Evolutionary conservation across 2,888 invertebrate genomes (phyloP).

Genomic region (Orthonevra nobilis): DNA sequence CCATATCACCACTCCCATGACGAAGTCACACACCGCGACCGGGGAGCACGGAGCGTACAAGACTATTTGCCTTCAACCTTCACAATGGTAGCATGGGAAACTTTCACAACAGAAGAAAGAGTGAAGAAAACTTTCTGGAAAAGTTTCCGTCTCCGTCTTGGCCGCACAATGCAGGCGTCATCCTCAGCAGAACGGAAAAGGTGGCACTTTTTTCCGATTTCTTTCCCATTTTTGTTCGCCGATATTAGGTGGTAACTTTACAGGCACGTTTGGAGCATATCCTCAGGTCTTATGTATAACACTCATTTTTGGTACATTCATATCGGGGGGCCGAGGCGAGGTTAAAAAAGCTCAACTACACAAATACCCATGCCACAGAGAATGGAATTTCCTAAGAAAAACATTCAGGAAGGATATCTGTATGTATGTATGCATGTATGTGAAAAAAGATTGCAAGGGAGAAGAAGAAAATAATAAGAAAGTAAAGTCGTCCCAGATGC

Average conservation of each 20-base stretch:
- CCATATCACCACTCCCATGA: conserved; percentile 69
- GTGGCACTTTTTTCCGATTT: conserved; percentile 53
- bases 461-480: conserved; percentile 46
- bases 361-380: conserved; percentile 16
- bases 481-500: conserved; percentile 63
- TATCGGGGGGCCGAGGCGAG: neutral
- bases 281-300: conserved; percentile 51
- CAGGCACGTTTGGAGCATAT: conserved; percentile 61
- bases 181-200: conserved; percentile 48
- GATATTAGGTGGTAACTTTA: conserved; percentile 70
- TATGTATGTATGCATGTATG: too few relatives aligned
- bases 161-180: conserved; percentile 10
- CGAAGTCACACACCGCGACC: too few relatives aligned
- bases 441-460: conserved; percentile 53
- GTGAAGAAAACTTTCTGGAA: conserved; percentile 42
- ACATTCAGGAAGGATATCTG: too few relatives aligned
- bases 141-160: conserved; percentile 59
- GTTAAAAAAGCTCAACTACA: conserved; percentile 19
- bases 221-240: conserved; percentile 19
- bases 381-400: conserved; percentile 37
- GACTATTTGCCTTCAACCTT: conserved; percentile 49
- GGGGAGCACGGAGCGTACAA: too few relatives aligned
- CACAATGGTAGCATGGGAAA: too few relatives aligned
- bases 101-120: conserved; percentile 42
- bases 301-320: conserved; percentile 21